Percentiles rank a stretch among this genome's conserved stretches.
Conservation (phyloP, 1,140 invertebrate genomes). For the Penaeus indicus region DNA sequence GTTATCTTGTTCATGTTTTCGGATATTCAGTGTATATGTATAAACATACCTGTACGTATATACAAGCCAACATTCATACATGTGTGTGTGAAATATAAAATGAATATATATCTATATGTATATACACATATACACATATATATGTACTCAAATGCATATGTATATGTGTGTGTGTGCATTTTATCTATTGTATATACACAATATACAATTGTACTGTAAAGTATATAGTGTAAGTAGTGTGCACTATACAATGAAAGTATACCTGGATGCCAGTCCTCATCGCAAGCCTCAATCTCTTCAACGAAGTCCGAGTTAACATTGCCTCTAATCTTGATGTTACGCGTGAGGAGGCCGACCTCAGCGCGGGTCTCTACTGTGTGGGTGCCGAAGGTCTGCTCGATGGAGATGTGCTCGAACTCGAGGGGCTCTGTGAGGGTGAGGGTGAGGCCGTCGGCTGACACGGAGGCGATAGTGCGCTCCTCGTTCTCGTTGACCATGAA, state of each 20-base stretch:
- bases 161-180: too few species aligned
- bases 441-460: constrained; percentile 45
- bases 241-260: neutral
- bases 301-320: constrained; percentile 53
- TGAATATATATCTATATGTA: too few species aligned
- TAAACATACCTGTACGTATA: too few species aligned
- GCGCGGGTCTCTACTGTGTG: constrained; percentile 52
- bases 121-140: too few species aligned
- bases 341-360: constrained; percentile 60
- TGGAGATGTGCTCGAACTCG: constrained; percentile 53
- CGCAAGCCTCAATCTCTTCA: constrained; percentile 44
- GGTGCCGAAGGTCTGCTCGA: constrained; percentile 54
- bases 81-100: too few species aligned
- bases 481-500: constrained; percentile 56
- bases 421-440: constrained; percentile 57
- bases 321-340: constrained; percentile 62
- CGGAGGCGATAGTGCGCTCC: constrained; percentile 49
- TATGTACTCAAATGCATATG: too few species aligned
- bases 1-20: too few species aligned
- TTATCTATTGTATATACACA: too few species aligned
- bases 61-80: too few species aligned
- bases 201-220: too few species aligned
- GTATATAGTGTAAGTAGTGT: too few species aligned
- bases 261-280: constrained; percentile 42
- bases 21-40: too few species aligned